Conservation (phyloP, 1,140 invertebrate genomes). For the Paralvinella palmiformis region DNA sequence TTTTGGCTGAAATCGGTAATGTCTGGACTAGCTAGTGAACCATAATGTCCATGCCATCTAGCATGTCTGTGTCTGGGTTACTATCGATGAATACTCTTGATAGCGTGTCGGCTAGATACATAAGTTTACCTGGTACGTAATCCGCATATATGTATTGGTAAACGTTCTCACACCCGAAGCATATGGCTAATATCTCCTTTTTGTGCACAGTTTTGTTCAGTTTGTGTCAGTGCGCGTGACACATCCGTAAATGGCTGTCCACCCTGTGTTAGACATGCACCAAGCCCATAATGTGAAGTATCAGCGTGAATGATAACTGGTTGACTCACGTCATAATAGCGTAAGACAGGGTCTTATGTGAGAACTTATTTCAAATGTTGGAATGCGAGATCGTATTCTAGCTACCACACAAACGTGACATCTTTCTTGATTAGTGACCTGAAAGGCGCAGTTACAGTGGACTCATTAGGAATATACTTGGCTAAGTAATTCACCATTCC, state of each 20-base stretch:
- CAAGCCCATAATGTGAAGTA: too few relatives aligned
- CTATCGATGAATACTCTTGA: too few relatives aligned
- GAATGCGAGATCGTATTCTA: constrained; percentile 15
- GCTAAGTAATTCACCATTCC: constrained; percentile 29
- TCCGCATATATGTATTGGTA: constrained; percentile 25
- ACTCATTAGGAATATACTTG: constrained; percentile 23
- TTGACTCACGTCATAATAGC: constrained; percentile 28
- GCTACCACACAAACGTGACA: constrained; percentile 2
- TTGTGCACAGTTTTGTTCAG: constrained; percentile 52
- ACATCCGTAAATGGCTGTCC: too few relatives aligned
- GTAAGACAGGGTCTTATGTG: constrained; percentile 23
- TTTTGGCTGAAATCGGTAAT: too few relatives aligned
- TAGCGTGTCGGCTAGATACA: too few relatives aligned
- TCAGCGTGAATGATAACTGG: too few relatives aligned
- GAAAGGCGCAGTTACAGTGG: background rate
- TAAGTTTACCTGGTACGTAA: too few relatives aligned
- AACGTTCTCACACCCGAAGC: constrained; percentile 38
- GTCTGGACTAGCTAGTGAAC: too few relatives aligned
- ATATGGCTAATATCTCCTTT: constrained; percentile 47
- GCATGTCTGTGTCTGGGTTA: too few relatives aligned
- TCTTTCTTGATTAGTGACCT: constrained; percentile 3
- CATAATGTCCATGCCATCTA: too few relatives aligned
- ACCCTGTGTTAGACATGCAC: too few relatives aligned
- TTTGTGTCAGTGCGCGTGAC: constrained; percentile 40
- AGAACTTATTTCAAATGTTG: constrained; percentile 25